Percentiles rank a stretch among this genome's conserved stretches.
phyloP scores from a whole-genome alignment of 2,797 vertebrate species.

The Aratinga solstitialis region DNA sequence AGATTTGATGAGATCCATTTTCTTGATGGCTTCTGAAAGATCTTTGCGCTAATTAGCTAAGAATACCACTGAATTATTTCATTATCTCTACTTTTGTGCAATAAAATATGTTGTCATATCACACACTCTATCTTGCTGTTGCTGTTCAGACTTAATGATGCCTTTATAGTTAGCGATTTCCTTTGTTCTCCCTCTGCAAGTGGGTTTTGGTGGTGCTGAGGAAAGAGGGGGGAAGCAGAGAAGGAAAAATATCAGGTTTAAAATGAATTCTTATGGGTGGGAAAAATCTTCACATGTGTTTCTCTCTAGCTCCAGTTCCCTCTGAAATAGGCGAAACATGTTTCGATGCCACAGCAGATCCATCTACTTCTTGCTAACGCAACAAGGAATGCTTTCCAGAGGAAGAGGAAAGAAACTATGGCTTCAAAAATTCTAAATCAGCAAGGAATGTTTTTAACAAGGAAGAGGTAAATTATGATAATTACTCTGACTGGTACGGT shows the following conservation, averaged over 20 bases:
- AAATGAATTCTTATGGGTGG: constrained; percentile 24
- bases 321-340: background rate
- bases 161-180: constrained; percentile 70
- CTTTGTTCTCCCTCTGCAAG: constrained; percentile 80
- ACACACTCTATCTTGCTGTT: constrained; percentile 67
- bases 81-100: constrained; percentile 76
- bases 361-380: rapidly evolving
- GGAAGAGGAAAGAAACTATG: background rate
- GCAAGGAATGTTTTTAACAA: constrained; percentile 71
- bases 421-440: constrained; percentile 51
- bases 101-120: constrained; percentile 77
- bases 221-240: background rate
- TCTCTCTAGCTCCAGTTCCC: background rate
- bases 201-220: constrained; percentile 64
- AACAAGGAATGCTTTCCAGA: background rate
- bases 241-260: constrained; percentile 45
- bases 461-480: constrained; percentile 83
- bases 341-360: background rate
- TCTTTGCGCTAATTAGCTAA: constrained; percentile 75
- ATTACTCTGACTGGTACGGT: constrained; percentile 79
- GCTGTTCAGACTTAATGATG: constrained; percentile 72
- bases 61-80: constrained; percentile 76
- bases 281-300: background rate
- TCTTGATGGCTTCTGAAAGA: constrained; percentile 72
- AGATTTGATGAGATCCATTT: constrained; percentile 73